Evolutionary conservation across 2,888 invertebrate species (phyloP), one percentile per base, ranked within the genome.

Genomic region (Candidula unifasciata): DNA sequence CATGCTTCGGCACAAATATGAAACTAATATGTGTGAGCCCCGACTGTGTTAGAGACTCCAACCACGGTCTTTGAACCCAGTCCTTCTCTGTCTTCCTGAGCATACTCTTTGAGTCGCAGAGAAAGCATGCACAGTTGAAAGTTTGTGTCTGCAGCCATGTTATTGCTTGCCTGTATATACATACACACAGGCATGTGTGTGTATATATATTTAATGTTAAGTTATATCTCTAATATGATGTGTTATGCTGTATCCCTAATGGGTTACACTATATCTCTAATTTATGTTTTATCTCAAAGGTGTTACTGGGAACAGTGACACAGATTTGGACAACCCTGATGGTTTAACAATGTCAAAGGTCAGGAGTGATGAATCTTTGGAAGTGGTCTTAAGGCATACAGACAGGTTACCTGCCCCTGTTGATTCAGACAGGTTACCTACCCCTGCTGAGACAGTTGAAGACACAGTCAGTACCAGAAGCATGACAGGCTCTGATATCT

Each of bases 291-390:
- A 5, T 24, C 10, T 54, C n/a, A 1, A 44, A 79, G 68, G 44
- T 66, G 60, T 37, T 6, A 79, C 44, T 37, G 79, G 30, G 27
- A 60, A 27, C 27, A 44, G 0, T 30, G 57, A 77, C 71, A 74
- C 27, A 57, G 81, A 74, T 44, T 69, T 66, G 74, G 91, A 90
- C 74, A 80, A 76, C 13, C 52, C 85, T 35, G 89, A 90, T 86
- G 89, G 89, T 21, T 87, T 74, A 18, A 82, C 85, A 13, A 83
- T 89, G 83, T 90, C 90, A 1, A 89, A 88, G 77, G 88, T 88
- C 33, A 86, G 86, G 71, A 91, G 91, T 88, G 91, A 91, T 33
- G 88, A 87, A 44, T 88, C 87, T 74, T 73, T 91, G 79, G 89
- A 89, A n/a, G 85, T 85, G 13, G 77, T 68, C 33, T 30, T 86